These are phyloP conservation scores for Acipenser transmontanus DNA, from an alignment of 2,797 vertebrate genomes.

Conservation along the genomic window DNA sequence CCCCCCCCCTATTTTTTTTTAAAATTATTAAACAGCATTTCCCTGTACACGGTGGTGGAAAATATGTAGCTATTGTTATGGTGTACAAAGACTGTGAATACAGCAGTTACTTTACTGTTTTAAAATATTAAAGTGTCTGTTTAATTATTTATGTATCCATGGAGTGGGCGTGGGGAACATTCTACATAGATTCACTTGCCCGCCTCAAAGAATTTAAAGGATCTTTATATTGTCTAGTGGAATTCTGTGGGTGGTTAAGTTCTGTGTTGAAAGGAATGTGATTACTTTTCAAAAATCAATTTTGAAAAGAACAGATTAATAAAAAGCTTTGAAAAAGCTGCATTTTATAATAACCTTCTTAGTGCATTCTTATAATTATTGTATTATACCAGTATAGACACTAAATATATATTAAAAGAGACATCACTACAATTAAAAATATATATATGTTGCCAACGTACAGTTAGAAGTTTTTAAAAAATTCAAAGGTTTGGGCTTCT, in stretches of 20 bases:
- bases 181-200: slow-evolving; percentile 25
- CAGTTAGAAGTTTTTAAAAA: no score
- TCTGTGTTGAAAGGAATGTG: slow-evolving; percentile 29
- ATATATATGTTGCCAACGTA: no score
- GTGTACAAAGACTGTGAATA: slow-evolving; percentile 30
- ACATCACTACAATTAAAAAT: no score
- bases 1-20: no score
- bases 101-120: no score
- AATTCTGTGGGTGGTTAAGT: slow-evolving; percentile 30
- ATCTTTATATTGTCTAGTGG: slow-evolving; percentile 31
- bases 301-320: slow-evolving; percentile 18
- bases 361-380: background rate
- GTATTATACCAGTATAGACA: no score
- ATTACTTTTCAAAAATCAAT: slow-evolving; percentile 21
- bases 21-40: slow-evolving; percentile 3
- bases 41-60: slow-evolving; percentile 21
- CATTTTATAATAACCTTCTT: background rate
- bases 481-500: no score
- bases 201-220: slow-evolving; percentile 26
- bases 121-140: slow-evolving; percentile 24
- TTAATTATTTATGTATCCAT: slow-evolving; percentile 29
- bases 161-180: slow-evolving; percentile 21
- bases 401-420: no score
- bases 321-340: background rate
- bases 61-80: slow-evolving; percentile 16